Evolutionary conservation across 2,888 invertebrate genomes (phyloP), one percentile per base, ranked within the genome.

Genomic region (Tetragnatha montana): DNA sequence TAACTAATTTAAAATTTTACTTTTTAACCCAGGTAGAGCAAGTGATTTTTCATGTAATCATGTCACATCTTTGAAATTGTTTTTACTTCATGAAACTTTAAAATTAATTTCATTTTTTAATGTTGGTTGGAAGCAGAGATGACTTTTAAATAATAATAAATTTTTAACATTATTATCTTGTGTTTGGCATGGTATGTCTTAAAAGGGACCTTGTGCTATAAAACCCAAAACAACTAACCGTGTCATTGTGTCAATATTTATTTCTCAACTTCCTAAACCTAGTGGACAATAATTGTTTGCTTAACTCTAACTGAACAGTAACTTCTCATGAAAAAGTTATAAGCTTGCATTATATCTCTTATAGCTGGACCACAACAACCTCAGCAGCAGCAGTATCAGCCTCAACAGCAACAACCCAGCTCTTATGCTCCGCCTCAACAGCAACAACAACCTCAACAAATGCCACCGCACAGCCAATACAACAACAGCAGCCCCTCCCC

Each of bases 401-500:
- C 82, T 14, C 89, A 91, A 8, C 81, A 86, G 21, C 82, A 19
- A 35, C 49, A 17, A 0, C 47, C 75, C 70, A 49, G 17, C 12
- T 47, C 81, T 69, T 50, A 75, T 4, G 78, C 88, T 14, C 87
- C 81, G 70, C 87, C 49, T 8, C 79, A 75, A 8, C 90, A 91
- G 14, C 89, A 89, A 86, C n/a, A n/a, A n/a, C 12, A 91, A 91
- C 49, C 91, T 91, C 22, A 60, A 17, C 84, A 84, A 69, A 75
- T 47, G 0, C 81, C 89, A 47, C 86, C 91, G 10, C 90, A 87
- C 70, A 17, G 80, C 47, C 90, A 90, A 35, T 90, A 90, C 51
- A 91, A 90, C 51, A 91, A 91, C 8, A 91, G 91, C 51, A 91
- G 91, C 35, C 91, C 92, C 14, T 92, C 92, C 22, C 89, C 92